These are phyloP conservation scores for Dasyornis broadbenti DNA, from an alignment of 2,113 vertebrate species.

Conservation along the genomic window DNA sequence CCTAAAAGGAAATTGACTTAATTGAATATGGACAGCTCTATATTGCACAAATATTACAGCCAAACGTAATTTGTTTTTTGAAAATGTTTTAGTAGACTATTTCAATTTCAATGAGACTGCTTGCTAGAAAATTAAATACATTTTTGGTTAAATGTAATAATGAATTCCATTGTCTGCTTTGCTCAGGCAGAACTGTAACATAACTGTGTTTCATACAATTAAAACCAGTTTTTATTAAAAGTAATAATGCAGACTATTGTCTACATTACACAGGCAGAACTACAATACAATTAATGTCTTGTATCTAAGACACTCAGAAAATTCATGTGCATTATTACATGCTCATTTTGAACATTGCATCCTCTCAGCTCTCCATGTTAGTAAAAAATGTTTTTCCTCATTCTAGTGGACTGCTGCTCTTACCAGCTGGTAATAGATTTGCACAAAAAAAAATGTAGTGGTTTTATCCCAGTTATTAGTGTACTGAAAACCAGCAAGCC, in stretches of 20 bases:
- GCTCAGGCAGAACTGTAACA: conserved; percentile 55
- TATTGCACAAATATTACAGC: conserved; percentile 46
- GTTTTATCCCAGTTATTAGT: not conserved
- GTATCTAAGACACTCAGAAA: conserved; percentile 9
- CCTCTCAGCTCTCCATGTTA: not conserved
- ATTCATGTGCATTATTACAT: not conserved
- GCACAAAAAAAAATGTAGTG: not conserved
- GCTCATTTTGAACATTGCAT: not conserved
- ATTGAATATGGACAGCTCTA: conserved; percentile 47
- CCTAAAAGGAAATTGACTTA: conserved; percentile 45
- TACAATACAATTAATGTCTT: not conserved
- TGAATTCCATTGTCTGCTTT: conserved; percentile 56
- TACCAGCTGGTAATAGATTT: not conserved
- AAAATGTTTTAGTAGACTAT: conserved; percentile 45
- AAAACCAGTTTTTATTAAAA: conserved; percentile 56
- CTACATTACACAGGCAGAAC: conserved; percentile 27
- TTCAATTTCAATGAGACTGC: conserved; percentile 60
- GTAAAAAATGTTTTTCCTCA: not conserved
- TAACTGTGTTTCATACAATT: conserved; percentile 66
- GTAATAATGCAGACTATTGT: conserved; percentile 47
- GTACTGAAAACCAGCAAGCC: not conserved
- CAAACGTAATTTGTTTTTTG: conserved; percentile 48
- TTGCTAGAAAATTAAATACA: conserved; percentile 73
- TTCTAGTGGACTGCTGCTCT: not conserved
- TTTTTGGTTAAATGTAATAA: conserved; percentile 67